Base-by-base conservation (phyloP, 2,888 invertebrate genomes). In the Brachylomia viminalis region DNA sequence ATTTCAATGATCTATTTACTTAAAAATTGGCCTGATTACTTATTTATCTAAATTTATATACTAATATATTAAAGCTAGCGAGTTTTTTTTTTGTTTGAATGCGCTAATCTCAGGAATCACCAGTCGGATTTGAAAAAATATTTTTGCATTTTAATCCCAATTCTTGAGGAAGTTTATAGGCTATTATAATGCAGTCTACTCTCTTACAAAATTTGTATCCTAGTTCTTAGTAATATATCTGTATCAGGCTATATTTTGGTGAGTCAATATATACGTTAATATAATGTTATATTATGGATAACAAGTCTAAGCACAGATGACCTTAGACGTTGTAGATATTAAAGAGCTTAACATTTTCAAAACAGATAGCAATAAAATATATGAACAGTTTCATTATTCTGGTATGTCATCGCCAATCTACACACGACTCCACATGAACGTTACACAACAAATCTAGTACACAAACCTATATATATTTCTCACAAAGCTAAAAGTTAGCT, bases 401-500 rank as follows among this genome's bases (percentile, higher is more conserved):
- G 23, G 3, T 2, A 56, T 27, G n/a, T 27, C 38, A 58, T 23
- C 2, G 5, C 8, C 33, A 58, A 27, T 11, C 2, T 61, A 42
- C 17, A 30, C 45, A 38, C 23, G 17, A n/a, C n/a, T n/a, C n/a
- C n/a, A n/a, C n/a, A n/a, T n/a, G n/a, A 30, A 27, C 2, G 17
- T 33, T 13, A 7, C 10, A 47, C 10, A 38, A 56, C 42, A 62
- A 33, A 69, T 52, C 23, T 45, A 47, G n/a, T 23, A 65, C 38
- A 69, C 11, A 47, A 15, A 66, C 52, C 33, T 11, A 52, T 10
- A 68, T 54, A 61, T 59, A 42, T 64, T 56, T 49, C 54, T 20
- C 59, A 15, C 17, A 27, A 15, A 54, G 23, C n/a, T n/a, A 49
- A 72, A 77, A 47, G 58, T 52, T 47, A 56, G 58, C 58, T 64